Percentiles rank a stretch among this genome's conserved stretches.
Conservation (phyloP, 2,113 vertebrate genomes). For the Ophthalmolycus amberensis region DNA sequence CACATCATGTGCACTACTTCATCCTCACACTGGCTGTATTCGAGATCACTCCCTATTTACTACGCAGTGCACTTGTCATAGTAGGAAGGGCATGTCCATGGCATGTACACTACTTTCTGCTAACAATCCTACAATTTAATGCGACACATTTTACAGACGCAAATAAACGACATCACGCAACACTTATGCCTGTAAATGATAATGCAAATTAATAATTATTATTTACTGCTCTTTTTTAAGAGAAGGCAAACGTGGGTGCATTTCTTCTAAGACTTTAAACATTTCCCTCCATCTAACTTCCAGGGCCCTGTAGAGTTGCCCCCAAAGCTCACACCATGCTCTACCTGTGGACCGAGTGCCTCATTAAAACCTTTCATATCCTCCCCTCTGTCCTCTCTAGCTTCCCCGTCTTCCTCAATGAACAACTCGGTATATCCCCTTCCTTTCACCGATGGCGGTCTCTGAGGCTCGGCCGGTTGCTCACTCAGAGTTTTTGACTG, state of each 20-base stretch:
- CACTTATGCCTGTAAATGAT: neutral
- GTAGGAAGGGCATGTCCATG: too few species aligned
- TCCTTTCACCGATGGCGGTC: slow-evolving; percentile 60
- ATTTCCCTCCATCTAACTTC: slow-evolving; percentile 47
- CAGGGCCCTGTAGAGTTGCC: neutral
- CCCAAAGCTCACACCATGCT: slow-evolving; percentile 65
- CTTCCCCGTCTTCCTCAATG: slow-evolving; percentile 88
- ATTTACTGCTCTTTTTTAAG: neutral
- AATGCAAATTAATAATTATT: too few species aligned
- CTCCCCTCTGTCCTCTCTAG: slow-evolving; percentile 76
- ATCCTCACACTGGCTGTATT: neutral
- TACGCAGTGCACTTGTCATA: too few species aligned
- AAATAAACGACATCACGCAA: too few species aligned
- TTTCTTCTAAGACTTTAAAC: neutral
- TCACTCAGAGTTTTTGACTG: slow-evolving; percentile 48
- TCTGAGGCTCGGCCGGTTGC: slow-evolving; percentile 59
- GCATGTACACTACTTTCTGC: neutral
- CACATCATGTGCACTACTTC: neutral
- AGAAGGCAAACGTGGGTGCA: neutral
- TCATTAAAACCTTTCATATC: slow-evolving; percentile 69
- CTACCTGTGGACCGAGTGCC: slow-evolving; percentile 87
- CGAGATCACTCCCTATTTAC: too few species aligned
- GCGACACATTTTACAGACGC: neutral
- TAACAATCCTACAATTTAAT: too few species aligned
- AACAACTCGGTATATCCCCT: slow-evolving; percentile 82